These are phyloP conservation scores for Echinops telfairi DNA, from an alignment of 2,113 vertebrate species.

Conservation along the genomic window DNA sequence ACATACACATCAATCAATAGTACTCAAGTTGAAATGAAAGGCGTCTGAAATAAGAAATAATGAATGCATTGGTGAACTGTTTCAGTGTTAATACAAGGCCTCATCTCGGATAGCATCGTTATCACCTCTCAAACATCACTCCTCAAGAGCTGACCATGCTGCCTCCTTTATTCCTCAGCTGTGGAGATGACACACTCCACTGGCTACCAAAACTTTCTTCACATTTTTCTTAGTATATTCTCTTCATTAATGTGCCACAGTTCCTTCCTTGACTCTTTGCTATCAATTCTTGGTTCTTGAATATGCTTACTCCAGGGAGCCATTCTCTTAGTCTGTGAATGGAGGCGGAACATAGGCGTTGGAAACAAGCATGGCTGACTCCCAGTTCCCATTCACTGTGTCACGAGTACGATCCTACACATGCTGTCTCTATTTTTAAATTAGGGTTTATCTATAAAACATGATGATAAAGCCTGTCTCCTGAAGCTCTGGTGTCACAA, in stretches of 20 bases:
- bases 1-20: not conserved
- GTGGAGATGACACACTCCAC: not conserved
- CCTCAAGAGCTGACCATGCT: not conserved
- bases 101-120: not conserved
- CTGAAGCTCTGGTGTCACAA: not conserved
- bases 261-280: not conserved
- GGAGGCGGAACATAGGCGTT: not conserved
- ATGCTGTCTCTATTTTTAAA: not conserved
- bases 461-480: not conserved
- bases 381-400: not conserved
- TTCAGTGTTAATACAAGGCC: not conserved
- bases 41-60: slow-evolving; percentile 6
- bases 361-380: not conserved
- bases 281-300: not conserved
- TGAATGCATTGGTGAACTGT: not conserved
- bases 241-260: not conserved
- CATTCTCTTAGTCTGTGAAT: not conserved
- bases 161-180: not conserved
- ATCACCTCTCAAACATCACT: not conserved
- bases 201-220: not conserved
- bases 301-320: too few species aligned
- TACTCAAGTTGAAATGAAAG: slow-evolving; percentile 30
- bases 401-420: not conserved
- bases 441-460: not conserved
- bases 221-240: not conserved